Base-by-base conservation (phyloP, 2,888 invertebrate species). In the Orthonevra nobilis region DNA sequence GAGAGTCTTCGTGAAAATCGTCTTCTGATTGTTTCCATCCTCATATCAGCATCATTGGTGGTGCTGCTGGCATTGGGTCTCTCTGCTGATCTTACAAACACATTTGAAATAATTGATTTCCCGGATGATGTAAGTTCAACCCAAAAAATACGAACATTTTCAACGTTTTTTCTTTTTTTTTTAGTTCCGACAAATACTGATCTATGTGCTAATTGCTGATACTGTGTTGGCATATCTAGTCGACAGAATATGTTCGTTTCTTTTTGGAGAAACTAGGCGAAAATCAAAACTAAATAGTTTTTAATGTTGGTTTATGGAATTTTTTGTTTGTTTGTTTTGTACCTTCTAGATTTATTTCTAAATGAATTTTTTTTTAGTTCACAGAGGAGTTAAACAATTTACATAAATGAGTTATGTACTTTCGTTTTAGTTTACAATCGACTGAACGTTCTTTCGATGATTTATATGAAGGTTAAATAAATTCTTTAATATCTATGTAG, bases 81-180 rank as follows among this genome's bases (percentile, higher is more conserved):
- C 38, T 89, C 97, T 66, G 96, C 98, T 0, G 96, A 97, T 81
- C 90, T 99, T 74, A 93, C 96, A 60, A 91, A 92, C 81, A 94
- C 96, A 88, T 98, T 99, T 90, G 97, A 99, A 91, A 95, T 99
- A 81, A 96, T 99, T 5, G 94, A 96, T 86, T 96, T 99, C 89
- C 97, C 98, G 44, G 90, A 92, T 12, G 96, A 97, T 87, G 98
- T 98, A 90, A 92, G 93, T 91, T 81, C 58, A 28, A 17, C 14
- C 12, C 1, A n/a, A n/a, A n/a, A n/a, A n/a, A n/a, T n/a, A n/a
- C n/a, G n/a, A n/a, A n/a, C n/a, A n/a, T n/a, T n/a, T 3, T 30
- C 52, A 4, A 40, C n/a, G 12, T 54, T 58, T 63, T 69, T 54
- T 81, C 30, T 73, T 82, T 83, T 84, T 87, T 87, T 91, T 92